A percentile compares a stretch with the other conserved stretches of the same genome.
Conservation (phyloP, 2,113 vertebrate genomes). For the Cercocebus atys region DNA sequence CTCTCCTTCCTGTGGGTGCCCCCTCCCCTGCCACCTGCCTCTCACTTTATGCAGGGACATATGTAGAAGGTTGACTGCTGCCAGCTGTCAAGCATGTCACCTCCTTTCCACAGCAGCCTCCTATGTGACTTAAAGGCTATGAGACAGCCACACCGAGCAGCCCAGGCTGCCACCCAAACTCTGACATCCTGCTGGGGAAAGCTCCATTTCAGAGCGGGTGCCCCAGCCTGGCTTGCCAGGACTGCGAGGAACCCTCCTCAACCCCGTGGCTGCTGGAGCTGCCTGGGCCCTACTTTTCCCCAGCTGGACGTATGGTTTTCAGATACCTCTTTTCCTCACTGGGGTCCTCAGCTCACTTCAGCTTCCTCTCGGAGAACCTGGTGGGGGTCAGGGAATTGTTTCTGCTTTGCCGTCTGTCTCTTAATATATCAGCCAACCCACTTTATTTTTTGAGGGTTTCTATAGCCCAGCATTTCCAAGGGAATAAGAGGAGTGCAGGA, state of each 20-base stretch:
- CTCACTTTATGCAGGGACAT: background rate
- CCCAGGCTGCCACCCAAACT: background rate
- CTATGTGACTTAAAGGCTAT: background rate
- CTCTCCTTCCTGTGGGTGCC: background rate
- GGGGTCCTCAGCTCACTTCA: background rate
- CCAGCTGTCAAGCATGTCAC: background rate
- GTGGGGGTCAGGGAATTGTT: background rate
- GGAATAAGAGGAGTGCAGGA: background rate
- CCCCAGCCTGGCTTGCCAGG: background rate
- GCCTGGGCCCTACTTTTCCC: background rate
- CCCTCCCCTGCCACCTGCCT: background rate
- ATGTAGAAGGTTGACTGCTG: background rate
- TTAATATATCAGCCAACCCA: background rate
- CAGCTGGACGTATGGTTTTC: background rate
- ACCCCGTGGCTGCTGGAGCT: background rate
- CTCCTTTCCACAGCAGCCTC: background rate
- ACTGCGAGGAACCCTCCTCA: rapidly evolving
- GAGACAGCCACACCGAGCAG: background rate
- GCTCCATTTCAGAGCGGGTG: background rate
- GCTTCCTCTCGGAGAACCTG: background rate
- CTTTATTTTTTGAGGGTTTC: background rate
- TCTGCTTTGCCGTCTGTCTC: background rate
- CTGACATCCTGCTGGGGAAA: background rate
- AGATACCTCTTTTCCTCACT: too few species aligned
- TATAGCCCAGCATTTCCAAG: background rate